Conservation (phyloP, 2,113 vertebrate genomes). For the Lepus europaeus region DNA sequence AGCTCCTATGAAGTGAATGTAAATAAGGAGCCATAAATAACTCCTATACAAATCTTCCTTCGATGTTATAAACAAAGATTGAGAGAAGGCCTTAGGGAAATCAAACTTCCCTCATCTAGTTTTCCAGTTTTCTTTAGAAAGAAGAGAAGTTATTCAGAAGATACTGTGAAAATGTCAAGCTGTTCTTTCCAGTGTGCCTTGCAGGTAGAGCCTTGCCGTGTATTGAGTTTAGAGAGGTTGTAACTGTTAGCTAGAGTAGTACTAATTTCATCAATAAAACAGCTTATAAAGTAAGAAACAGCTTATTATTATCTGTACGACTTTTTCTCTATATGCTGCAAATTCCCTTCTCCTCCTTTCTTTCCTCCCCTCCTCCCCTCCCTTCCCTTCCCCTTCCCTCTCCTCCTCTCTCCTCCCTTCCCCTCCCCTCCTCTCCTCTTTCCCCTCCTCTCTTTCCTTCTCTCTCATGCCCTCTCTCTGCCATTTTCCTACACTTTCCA, state of each 20-base stretch:
- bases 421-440: background rate
- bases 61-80: background rate
- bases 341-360: no score
- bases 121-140: conserved; percentile 41
- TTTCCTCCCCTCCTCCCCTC: no score
- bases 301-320: background rate
- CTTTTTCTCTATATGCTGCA: background rate
- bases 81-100: background rate
- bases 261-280: conserved; percentile 14
- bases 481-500: background rate
- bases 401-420: background rate
- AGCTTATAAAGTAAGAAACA: background rate
- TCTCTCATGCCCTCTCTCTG: background rate
- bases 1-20: background rate
- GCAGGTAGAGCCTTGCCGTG: background rate
- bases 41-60: background rate
- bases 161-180: background rate
- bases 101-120: background rate
- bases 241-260: background rate
- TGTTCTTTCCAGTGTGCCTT: background rate
- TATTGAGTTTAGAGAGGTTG: background rate
- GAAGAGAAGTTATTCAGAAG: conserved; percentile 53
- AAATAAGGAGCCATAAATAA: background rate
- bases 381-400: no score
- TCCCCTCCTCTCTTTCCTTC: background rate